A percentile compares a stretch with the other conserved stretches of the same genome.
Conservation (phyloP, 2,888 invertebrate genomes). For the Lithophane leautieri region DNA sequence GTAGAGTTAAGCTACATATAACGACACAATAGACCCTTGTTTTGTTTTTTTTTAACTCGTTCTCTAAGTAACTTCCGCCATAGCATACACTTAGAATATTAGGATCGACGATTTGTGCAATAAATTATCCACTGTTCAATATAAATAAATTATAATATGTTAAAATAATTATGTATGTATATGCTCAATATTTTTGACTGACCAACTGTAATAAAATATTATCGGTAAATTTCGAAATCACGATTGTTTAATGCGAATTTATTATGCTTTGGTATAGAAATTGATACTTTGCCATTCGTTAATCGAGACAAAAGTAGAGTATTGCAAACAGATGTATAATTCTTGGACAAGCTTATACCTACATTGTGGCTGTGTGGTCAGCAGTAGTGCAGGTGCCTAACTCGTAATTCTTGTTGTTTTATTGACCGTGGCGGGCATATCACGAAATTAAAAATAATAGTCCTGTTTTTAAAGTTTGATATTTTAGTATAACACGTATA, state of each 20-base stretch:
- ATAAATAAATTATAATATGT: slow-evolving; percentile 78
- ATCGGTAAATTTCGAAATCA: slow-evolving; percentile 74
- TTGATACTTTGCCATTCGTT: slow-evolving; percentile 57
- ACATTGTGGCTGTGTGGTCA: slow-evolving; percentile 37
- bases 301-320: slow-evolving; percentile 46
- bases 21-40: slow-evolving; percentile 77
- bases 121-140: slow-evolving; percentile 83
- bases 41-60: slow-evolving; percentile 74
- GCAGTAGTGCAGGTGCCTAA: slow-evolving; percentile 39
- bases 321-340: slow-evolving; percentile 40
- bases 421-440: slow-evolving; percentile 65
- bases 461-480: slow-evolving; percentile 58
- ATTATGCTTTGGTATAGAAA: slow-evolving; percentile 68
- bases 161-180: slow-evolving; percentile 75
- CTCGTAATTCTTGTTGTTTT: slow-evolving; percentile 47
- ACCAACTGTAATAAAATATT: slow-evolving; percentile 87
- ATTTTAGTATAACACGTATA: slow-evolving; percentile 59
- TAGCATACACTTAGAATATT: slow-evolving; percentile 81
- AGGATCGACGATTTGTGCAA: slow-evolving; percentile 86
- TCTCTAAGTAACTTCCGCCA: slow-evolving; percentile 77
- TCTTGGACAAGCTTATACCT: slow-evolving; percentile 54
- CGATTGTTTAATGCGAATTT: slow-evolving; percentile 73
- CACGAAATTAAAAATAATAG: slow-evolving; percentile 63
- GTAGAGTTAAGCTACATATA: slow-evolving; percentile 80
- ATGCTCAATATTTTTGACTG: slow-evolving; percentile 90